Percentiles rank a stretch among this genome's conserved stretches.
These are phyloP conservation scores for Bradypodion ventrale DNA, from an alignment of 2,797 vertebrate species.

Conservation along the genomic window DNA sequence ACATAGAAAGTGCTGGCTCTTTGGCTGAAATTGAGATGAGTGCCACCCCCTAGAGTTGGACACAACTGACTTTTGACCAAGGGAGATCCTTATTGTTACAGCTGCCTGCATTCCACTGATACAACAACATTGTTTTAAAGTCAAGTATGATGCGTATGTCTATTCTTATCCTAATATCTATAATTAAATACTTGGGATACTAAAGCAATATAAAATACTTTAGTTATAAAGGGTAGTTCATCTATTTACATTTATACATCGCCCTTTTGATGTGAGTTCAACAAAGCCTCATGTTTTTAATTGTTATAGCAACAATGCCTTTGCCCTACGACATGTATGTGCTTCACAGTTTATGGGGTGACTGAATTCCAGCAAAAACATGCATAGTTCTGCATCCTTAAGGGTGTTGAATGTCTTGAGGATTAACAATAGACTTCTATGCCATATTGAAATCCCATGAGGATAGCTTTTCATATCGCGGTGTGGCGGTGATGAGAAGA, in stretches of 20 bases:
- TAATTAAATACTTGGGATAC: neutral
- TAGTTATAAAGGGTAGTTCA: too few relatives aligned
- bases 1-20: too few relatives aligned
- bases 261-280: too few relatives aligned
- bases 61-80: too few relatives aligned
- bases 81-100: too few relatives aligned
- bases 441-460: neutral
- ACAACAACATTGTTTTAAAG: neutral
- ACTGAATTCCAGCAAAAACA: neutral
- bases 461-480: neutral
- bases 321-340: neutral
- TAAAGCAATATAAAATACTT: neutral
- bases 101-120: neutral
- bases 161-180: neutral
- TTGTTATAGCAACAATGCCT: neutral
- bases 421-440: neutral
- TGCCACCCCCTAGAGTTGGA: too few relatives aligned
- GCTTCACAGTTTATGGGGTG: neutral
- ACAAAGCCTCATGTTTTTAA: neutral
- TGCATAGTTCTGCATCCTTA: neutral
- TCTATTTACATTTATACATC: too few relatives aligned
- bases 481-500: neutral
- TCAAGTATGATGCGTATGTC: neutral
- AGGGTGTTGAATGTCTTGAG: neutral
- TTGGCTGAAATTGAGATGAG: too few relatives aligned